Percentiles rank a stretch among this genome's conserved stretches.
Conservation (phyloP, 2,797 vertebrate genomes). For the Monodelphis domestica region DNA sequence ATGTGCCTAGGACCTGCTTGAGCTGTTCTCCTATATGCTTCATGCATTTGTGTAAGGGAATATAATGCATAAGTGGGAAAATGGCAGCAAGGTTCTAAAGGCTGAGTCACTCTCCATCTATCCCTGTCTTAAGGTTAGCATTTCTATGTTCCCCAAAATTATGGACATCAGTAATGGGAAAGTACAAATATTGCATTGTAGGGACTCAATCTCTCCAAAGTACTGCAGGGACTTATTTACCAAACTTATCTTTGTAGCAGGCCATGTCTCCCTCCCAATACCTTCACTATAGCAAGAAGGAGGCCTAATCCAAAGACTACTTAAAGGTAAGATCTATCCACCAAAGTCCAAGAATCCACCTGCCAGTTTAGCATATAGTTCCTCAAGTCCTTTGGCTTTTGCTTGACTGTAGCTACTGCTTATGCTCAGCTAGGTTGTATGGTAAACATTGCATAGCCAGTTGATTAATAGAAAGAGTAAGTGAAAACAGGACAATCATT, state of each 20-base stretch:
- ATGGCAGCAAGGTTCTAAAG: conserved; percentile 66
- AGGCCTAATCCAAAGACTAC: background rate
- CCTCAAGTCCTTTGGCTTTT: background rate
- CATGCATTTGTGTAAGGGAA: conserved; percentile 72
- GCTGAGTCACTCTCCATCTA: background rate
- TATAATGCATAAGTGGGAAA: conserved; percentile 66
- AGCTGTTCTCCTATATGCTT: conserved; percentile 66
- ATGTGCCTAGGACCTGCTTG: conserved; percentile 80
- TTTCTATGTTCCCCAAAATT: background rate
- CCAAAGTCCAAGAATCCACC: too few relatives aligned
- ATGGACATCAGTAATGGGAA: background rate
- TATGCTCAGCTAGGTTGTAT: background rate
- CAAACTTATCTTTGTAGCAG: background rate
- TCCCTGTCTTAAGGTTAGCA: background rate
- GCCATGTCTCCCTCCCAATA: background rate
- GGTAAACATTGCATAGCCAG: background rate
- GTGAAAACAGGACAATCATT: too few relatives aligned
- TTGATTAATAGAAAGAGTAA: too few relatives aligned
- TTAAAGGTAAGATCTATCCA: background rate
- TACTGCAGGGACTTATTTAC: background rate
- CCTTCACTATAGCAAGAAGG: background rate
- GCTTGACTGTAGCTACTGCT: background rate
- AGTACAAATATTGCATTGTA: background rate
- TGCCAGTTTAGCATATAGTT: background rate
- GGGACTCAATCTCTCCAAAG: background rate